Conservation (phyloP, 2,888 invertebrate genomes). For the Lasioglossum vierecki region DNA sequence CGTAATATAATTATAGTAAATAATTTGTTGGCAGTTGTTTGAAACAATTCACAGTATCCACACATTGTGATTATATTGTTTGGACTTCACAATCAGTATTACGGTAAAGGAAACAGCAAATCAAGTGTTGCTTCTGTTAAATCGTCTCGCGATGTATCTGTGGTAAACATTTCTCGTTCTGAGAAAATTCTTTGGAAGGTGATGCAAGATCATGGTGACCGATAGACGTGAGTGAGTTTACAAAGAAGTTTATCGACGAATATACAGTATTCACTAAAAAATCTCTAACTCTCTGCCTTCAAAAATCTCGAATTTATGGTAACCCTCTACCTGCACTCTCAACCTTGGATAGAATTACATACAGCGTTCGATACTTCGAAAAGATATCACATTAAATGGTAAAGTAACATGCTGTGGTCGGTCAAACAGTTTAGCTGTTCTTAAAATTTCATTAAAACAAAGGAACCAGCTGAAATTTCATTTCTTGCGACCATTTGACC, state of each 20-base stretch:
- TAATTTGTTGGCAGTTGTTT: constrained; percentile 37
- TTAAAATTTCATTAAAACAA: neutral
- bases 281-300: constrained; percentile 14
- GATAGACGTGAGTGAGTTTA: constrained; percentile 4
- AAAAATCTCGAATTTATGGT: neutral
- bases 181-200: constrained; percentile 5
- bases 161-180: constrained; percentile 4
- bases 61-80: constrained; percentile 28
- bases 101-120: constrained; percentile 5
- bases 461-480: neutral
- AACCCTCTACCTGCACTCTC: neutral
- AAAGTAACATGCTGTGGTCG: neutral
- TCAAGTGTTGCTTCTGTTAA: constrained; percentile 27
- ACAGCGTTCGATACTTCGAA: neutral
- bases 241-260: neutral
- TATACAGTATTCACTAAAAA: constrained; percentile 18
- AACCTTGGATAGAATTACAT: neutral
- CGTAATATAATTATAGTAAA: neutral
- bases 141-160: constrained; percentile 3
- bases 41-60: constrained; percentile 18
- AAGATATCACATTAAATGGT: neutral
- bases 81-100: constrained; percentile 37
- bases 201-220: neutral
- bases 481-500: neutral
- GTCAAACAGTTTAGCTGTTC: neutral